A percentile compares a stretch with the other conserved stretches of the same genome.
phyloP scores from a whole-genome alignment of 2,113 vertebrate genomes.

The Brachyhypopomus occidentalis region DNA sequence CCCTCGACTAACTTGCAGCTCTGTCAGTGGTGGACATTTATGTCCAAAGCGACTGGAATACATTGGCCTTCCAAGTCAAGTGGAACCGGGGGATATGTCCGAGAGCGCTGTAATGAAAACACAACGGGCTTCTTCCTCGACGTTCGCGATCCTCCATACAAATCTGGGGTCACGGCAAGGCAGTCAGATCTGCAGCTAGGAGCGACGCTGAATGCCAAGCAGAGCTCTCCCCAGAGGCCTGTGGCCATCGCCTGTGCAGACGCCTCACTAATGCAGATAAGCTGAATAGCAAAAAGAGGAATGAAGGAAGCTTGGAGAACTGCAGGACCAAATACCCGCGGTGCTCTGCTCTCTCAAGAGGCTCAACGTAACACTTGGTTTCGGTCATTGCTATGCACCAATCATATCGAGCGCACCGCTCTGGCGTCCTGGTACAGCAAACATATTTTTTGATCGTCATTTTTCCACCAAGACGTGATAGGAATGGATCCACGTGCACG shows the following conservation, averaged over 20 bases:
- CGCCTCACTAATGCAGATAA: slow-evolving; percentile 25
- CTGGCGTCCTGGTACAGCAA: neutral
- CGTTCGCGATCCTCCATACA: neutral
- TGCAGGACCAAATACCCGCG: neutral
- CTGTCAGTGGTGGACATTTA: neutral
- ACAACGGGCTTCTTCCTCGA: neutral
- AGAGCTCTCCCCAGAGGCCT: slow-evolving; percentile 5
- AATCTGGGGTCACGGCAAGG: neutral
- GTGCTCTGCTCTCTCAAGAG: neutral
- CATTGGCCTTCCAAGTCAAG: slow-evolving; percentile 8
- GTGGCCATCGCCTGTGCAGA: neutral
- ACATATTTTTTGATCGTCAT: neutral
- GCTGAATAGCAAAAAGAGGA: neutral
- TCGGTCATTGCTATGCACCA: neutral
- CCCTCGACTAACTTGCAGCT: slow-evolving; percentile 3
- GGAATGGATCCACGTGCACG: neutral
- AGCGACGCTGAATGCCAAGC: neutral
- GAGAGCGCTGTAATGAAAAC: neutral
- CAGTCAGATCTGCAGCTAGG: neutral
- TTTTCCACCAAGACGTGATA: neutral
- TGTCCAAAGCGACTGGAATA: slow-evolving; percentile 1
- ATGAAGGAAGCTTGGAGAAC: neutral
- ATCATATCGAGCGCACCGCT: neutral
- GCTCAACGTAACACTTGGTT: neutral
- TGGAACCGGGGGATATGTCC: neutral